Base-by-base conservation (phyloP, 2,888 invertebrate species). In the Eristalinus aeneus region DNA sequence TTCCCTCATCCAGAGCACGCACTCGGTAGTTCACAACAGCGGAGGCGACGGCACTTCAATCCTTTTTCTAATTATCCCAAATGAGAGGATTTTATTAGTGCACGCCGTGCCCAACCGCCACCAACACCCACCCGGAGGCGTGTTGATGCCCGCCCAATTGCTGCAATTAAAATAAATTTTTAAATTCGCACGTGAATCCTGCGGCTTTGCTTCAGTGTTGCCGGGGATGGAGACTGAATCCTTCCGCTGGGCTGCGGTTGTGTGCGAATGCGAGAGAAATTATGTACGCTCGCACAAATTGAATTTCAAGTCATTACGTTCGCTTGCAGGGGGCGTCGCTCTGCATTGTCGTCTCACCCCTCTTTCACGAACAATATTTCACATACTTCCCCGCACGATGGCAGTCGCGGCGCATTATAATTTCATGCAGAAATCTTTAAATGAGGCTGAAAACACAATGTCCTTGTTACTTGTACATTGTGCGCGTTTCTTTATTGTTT, bases 1-100 rank as follows among this genome's bases (percentile, higher is more conserved):
- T 23, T 46, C 16, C 16, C 16, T 46, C 46, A 46, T 16, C 46
- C 46, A 16, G 16, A 8, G 9, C 46, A 46, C n/a, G 16, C 46
- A 46, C 46, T 8, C 9, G 16, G 46, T 8, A 46, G 6, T 46
- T 16, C 8, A 46, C 46, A 5, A 5, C 27, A 5, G 27, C 5
- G 27, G 27, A 3, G 27, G 27, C 27, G 27, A 5, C 27, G 27
- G 46, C n/a, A 3, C 46, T 46, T 46, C 75, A 77, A 81, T 85
- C 85, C 85, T 81, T 85, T 85, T 85, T 85, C 85, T 81, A 85
- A 81, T 85, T 81, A 85, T 85, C 81, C 73, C 64, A 77, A 81
- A 81, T 85, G 76, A 76, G 73, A 77, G 81, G 81, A 81, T 81
- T 85, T 85, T 81, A 81, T 85, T 85, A 77, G 81, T 64, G 64